phyloP scores from a whole-genome alignment of 2,888 invertebrate genomes.

The Aspidiotus rigidus region DNA sequence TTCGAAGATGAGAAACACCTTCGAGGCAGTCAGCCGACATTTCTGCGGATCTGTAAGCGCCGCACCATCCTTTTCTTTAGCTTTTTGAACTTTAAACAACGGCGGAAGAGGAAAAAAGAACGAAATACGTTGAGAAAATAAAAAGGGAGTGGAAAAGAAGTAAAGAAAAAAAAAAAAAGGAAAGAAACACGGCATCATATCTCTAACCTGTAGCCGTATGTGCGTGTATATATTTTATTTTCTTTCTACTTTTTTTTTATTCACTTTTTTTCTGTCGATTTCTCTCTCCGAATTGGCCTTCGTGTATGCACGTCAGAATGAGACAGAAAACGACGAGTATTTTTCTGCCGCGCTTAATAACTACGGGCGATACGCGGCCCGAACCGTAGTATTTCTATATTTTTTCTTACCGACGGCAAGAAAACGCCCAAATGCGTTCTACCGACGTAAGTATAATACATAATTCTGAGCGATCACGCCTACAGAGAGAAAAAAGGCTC shows the following conservation, averaged over 20 bases:
- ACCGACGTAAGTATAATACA: slow-evolving; percentile 33
- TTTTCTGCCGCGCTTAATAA: slow-evolving; percentile 27
- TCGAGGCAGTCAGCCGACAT: slow-evolving; percentile 18
- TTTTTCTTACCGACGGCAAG: slow-evolving; percentile 34
- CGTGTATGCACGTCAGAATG: neutral
- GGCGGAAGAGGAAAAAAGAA: neutral
- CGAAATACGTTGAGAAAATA: neutral
- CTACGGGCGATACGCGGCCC: slow-evolving; percentile 30
- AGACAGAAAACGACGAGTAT: slow-evolving; percentile 25
- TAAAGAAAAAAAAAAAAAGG: neutral
- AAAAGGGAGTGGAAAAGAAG: neutral
- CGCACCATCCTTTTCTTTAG: neutral
- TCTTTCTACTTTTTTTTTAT: slow-evolving; percentile 1
- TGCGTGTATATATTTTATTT: slow-evolving; percentile 5
- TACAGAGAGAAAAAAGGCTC: slow-evolving; percentile 34
- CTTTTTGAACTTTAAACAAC: slow-evolving; percentile 10
- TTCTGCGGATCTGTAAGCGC: slow-evolving; percentile 14
- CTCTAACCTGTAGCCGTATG: neutral
- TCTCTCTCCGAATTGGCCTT: neutral
- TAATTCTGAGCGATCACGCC: slow-evolving; percentile 34
- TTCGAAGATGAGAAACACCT: slow-evolving; percentile 25
- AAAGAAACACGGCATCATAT: neutral
- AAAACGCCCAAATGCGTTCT: slow-evolving; percentile 33
- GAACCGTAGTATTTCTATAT: slow-evolving; percentile 30
- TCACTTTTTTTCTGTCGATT: neutral